Base-by-base conservation (phyloP, 1,140 invertebrate species). In the Whitmania pigra region DNA sequence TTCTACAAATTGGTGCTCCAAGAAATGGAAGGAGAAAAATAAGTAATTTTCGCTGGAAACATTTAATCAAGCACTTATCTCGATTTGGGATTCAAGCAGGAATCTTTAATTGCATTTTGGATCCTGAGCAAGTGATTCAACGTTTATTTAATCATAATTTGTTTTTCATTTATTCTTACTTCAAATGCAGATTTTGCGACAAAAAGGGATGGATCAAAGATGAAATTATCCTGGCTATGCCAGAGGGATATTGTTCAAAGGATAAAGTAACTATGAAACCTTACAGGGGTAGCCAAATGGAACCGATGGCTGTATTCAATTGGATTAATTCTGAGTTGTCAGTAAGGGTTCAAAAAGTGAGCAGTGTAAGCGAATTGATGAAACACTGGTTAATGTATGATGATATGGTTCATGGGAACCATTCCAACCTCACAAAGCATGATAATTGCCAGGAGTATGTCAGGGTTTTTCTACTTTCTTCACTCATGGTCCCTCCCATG, bases 31-130 rank as follows among this genome's bases (percentile, higher is more conserved):
- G 76, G 40, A 76, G 77, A n/a, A 72, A 81, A 27, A 72, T 69
- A 68, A 71, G 53, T 74, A 73, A 27, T 22, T 29, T 60, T 15
- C 69, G 74, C 60, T 86, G 85, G 85, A 79, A 78, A 57, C 69
- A 77, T 54, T 76, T 86, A 17, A 75, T 78, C 29, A 78, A 78
- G 55, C 82, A 83, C 72, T 76, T 85, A 25, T 77, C 78, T 18
- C 80, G 77, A 54, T 85, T 85, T 80, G 85, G 83, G 27, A 80
- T 85, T 25, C 74, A 82, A 29, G 82, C 82, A 29, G 85, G 85
- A 63, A 77, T 83, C 25, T 83, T 85, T 76, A 80, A 85, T 72
- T 86, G 85, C 75, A 76, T 76, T 22, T 72, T 80, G 17, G 83
- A 85, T 76, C 73, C 72, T 22, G 79, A 79, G 84, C 85, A 75